Conservation (phyloP, 1,140 invertebrate species). For the Apis florea region DNA sequence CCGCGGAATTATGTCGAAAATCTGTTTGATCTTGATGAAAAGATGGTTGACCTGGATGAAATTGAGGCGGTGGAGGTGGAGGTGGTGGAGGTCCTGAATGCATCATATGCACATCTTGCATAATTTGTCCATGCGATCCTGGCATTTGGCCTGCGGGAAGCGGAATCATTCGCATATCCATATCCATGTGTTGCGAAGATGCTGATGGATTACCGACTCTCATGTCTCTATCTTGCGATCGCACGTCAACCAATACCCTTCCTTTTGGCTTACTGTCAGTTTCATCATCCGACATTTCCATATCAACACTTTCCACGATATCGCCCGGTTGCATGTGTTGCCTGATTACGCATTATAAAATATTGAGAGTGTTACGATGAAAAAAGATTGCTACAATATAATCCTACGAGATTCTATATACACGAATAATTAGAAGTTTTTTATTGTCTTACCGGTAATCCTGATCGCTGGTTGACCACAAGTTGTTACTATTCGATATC, state of each 20-base stretch:
- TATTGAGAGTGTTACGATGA: constrained; percentile 6
- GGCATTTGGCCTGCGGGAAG: constrained; percentile 62
- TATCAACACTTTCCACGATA: constrained; percentile 85
- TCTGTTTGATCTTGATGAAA: constrained; percentile 68
- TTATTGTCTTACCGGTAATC: constrained; percentile 73
- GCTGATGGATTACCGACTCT: constrained; percentile 54
- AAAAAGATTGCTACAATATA: neutral
- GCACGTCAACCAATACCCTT: constrained; percentile 75
- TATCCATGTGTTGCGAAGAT: constrained; percentile 66
- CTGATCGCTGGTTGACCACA: constrained; percentile 76
- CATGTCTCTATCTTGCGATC: constrained; percentile 77
- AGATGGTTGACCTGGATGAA: constrained; percentile 66
- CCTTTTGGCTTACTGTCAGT: constrained; percentile 74
- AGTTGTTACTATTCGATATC: constrained; percentile 64
- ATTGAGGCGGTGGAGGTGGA: constrained; percentile 66
- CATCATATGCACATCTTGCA: constrained; percentile 60
- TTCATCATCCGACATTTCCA: constrained; percentile 88
- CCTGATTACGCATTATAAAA: constrained; percentile 59
- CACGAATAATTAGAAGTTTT: neutral
- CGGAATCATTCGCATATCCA: constrained; percentile 78
- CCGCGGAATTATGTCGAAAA: constrained; percentile 64
- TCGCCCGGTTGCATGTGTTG: constrained; percentile 80
- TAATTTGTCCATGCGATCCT: constrained; percentile 50
- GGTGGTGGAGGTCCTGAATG: constrained; percentile 68
- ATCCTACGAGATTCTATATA: constrained; percentile 2